phyloP scores from a whole-genome alignment of 1,140 invertebrate species.

The Rhysida immarginata region DNA sequence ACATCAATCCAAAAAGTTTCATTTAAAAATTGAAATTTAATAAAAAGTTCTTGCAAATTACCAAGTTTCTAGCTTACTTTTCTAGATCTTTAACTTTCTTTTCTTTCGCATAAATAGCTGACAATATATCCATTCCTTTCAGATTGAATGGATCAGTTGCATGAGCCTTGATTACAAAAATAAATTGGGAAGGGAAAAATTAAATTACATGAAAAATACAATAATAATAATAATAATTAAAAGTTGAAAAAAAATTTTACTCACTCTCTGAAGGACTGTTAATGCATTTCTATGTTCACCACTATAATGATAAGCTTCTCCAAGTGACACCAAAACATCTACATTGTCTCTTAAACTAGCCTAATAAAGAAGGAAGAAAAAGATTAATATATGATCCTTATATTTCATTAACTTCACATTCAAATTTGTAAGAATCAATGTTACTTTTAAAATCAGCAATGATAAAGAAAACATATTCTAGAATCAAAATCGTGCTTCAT shows the following conservation, averaged over 20 bases:
- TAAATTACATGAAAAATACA: no score
- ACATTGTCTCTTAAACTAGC: conserved; percentile 45
- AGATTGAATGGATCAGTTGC: conserved; percentile 40
- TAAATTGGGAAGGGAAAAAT: conserved; percentile 1
- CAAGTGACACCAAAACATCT: conserved; percentile 43
- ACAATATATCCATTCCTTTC: conserved; percentile 36
- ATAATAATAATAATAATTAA: no score
- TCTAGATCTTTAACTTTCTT: conserved; percentile 34
- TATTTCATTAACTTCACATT: no score
- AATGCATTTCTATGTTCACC: conserved; percentile 32
- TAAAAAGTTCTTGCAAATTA: neutral
- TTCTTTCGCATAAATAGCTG: conserved; percentile 33
- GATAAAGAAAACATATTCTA: no score
- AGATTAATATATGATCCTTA: neutral
- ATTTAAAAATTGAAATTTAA: conserved; percentile 9
- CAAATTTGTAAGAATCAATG: no score
- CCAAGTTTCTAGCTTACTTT: conserved; percentile 19
- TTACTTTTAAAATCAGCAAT: no score
- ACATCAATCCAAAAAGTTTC: neutral
- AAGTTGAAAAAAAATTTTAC: no score
- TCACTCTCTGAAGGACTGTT: conserved; percentile 26
- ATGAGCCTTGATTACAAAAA: conserved; percentile 31
- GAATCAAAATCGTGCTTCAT: no score
- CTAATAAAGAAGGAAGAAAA: conserved; percentile 20
- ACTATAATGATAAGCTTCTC: conserved; percentile 47